A percentile compares a stretch with the other conserved stretches of the same genome.
Evolutionary conservation across 2,888 invertebrate species (phyloP).

Genomic region (Eudemis profundana): DNA sequence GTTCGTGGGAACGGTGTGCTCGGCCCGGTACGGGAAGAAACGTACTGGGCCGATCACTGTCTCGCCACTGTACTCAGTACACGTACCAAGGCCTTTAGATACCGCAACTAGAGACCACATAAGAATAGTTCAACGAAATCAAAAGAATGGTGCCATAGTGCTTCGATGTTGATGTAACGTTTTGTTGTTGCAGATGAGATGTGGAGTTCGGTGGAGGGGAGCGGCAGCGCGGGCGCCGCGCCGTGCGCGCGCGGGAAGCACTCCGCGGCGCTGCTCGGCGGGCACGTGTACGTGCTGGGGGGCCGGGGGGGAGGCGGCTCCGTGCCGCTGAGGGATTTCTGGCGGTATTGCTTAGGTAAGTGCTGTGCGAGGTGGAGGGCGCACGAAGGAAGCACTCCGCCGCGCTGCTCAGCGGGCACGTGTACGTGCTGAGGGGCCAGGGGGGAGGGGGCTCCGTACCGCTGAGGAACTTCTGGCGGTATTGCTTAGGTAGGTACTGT

Average conservation of each 20-base stretch:
- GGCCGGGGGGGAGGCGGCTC: constrained; percentile 94
- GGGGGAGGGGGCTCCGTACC: constrained; percentile 93
- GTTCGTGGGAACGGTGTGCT: no score
- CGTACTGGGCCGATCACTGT: no score
- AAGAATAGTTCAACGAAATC: no score
- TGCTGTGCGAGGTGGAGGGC: constrained; percentile 47
- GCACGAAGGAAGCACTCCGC: constrained; percentile 93
- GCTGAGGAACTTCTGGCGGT: constrained; percentile 94
- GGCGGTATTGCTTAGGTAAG: constrained; percentile 91
- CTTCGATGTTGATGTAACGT: background rate
- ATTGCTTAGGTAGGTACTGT: constrained; percentile 87
- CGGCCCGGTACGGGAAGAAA: no score
- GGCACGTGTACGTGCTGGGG: constrained; percentile 92
- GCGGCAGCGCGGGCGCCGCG: constrained; percentile 64
- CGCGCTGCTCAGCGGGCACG: constrained; percentile 89
- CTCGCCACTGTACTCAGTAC: no score
- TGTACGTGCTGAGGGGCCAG: constrained; percentile 93
- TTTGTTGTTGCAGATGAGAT: constrained; percentile 64
- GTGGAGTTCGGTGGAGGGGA: constrained; percentile 75
- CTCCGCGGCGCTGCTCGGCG: constrained; percentile 91
- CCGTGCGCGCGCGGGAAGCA: constrained; percentile 90
- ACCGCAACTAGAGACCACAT: no score
- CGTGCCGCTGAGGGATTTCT: constrained; percentile 93
- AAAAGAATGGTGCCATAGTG: no score
- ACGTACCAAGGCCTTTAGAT: no score